phyloP scores from a whole-genome alignment of 2,888 invertebrate genomes.

The Dorcus hopei region DNA sequence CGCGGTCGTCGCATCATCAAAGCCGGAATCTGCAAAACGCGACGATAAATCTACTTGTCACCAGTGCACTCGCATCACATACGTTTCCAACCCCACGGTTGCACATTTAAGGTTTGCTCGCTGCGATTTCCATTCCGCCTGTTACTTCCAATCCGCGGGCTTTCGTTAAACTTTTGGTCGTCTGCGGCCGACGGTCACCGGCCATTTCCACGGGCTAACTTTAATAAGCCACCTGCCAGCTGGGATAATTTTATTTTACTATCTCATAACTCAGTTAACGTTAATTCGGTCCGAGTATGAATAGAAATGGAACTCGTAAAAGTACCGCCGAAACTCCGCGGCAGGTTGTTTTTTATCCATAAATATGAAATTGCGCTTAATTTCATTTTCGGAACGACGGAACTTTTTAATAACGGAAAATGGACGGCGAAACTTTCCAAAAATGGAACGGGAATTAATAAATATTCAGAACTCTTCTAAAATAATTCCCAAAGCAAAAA shows the following conservation, averaged over 20 bases:
- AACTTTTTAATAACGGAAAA: too few relatives aligned
- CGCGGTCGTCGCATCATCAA: not conserved
- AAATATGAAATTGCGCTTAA: too few relatives aligned
- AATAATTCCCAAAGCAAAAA: too few relatives aligned
- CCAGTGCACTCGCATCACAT: not conserved
- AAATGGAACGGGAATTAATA: too few relatives aligned
- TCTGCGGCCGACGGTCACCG: not conserved
- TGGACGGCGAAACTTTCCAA: too few relatives aligned
- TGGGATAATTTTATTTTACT: constrained; percentile 1
- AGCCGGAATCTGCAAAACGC: not conserved
- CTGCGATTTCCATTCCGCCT: constrained; percentile 1
- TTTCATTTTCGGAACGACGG: too few relatives aligned
- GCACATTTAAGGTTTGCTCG: not conserved
- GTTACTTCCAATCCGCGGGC: not conserved
- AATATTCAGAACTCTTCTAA: too few relatives aligned
- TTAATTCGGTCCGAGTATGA: not conserved
- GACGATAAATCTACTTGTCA: not conserved
- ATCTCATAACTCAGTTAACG: not conserved
- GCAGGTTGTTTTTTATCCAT: too few relatives aligned
- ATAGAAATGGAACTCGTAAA: not conserved
- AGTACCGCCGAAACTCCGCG: not conserved
- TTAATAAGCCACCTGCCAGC: constrained; percentile 1
- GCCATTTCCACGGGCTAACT: not conserved
- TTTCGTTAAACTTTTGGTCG: not conserved
- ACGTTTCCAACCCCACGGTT: not conserved